Evolutionary conservation across 2,888 invertebrate species (phyloP), one percentile per base, ranked within the genome.

Genomic region (Sphinx pinastri): DNA sequence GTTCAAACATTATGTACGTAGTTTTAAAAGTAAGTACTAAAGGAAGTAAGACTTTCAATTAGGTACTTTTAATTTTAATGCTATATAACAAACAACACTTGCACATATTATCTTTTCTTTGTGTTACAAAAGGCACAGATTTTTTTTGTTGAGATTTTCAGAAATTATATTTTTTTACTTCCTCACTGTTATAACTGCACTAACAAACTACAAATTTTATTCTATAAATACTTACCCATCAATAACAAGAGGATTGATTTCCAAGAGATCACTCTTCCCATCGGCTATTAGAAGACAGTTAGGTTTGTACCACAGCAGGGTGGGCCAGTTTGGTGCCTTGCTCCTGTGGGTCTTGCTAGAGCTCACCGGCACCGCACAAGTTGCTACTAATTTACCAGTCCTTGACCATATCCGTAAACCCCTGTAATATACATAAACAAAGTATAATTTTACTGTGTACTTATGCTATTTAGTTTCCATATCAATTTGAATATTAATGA

Each of bases 401-500:
- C 96, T 95, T 57, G 95, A 94, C 96, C 96, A 96, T 71, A 97
- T 93, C 74, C 94, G 94, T 67, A 96, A 88, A 67, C 89, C 89
- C 52, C 96, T 95, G 81, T 66, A 85, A 86, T 1, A 38, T 11
- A 12, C 16, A n/a, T n/a, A 8, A n/a, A 54, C n/a, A n/a, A 54
- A 54, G 4, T 16, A 0, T 12, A 54, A 7, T 16, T 16, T 7
- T 54, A 54, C 8, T 5, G 38, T 54, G 6, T 16, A 25, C 25
- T 25, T 1, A 54, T 16, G 16, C 25, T 54, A 16, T 54, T 6
- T 13, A 54, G 25, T 54, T 54, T 16, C 0, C 16, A 54, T 16
- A 7, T 54, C 7, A 54, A 54, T 38, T 38, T 38, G 25, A 25
- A 25, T 25, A 38, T 38, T 38, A 38, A 38, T 38, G 38, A 38